Evolutionary conservation across 1,140 invertebrate species (phyloP), one percentile per base, ranked within the genome.

Genomic region (Drosophila orosa): DNA sequence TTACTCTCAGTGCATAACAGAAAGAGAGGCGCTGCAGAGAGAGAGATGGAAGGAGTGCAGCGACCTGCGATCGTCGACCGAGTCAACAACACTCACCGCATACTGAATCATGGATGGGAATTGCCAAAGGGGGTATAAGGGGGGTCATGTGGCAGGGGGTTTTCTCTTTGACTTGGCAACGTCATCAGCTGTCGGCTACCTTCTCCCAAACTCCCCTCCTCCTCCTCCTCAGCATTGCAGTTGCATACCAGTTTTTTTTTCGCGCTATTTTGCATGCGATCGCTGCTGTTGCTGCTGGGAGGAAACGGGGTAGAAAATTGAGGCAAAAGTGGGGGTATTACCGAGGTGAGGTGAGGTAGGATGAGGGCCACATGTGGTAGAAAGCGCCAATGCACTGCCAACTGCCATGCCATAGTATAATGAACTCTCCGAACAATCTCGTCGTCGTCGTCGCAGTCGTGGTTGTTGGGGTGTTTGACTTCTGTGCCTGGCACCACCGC

Each of bases 181-280:
- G 69, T 67, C 73, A 76, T 76, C 74, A 68, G 73, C 79, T 62
- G 58, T 55, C 58, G 45, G 40, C 57, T 37, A 31, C 29, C 59
- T 24, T n/a, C 9, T 13, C 37, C n/a, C 17, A 7, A 5, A 5
- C 6, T n/a, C 24, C 17, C 12, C 7, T 6, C 45, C 3, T 2
- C 25, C 12, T 22, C 3, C 13, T 6, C 37, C 2, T 2, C 25
- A n/a, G 29, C 31, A 24, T 62, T 72, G 71, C 71, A 68, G 63
- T 80, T 82, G 79, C 81, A 80, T 85, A 80, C 82, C 82, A 80
- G 78, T 80, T 84, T 78, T 59, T 45, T 74, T 72, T 65, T 79
- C 77, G 77, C 66, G 81, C 77, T 84, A 84, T 84, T 84, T 84
- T 84, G 80, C 80, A 84, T 84, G 80, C 68, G 65, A 73, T 50